Evolutionary conservation across 2,113 vertebrate genomes (phyloP).

Genomic region (Protobothrops flavoviridis): DNA sequence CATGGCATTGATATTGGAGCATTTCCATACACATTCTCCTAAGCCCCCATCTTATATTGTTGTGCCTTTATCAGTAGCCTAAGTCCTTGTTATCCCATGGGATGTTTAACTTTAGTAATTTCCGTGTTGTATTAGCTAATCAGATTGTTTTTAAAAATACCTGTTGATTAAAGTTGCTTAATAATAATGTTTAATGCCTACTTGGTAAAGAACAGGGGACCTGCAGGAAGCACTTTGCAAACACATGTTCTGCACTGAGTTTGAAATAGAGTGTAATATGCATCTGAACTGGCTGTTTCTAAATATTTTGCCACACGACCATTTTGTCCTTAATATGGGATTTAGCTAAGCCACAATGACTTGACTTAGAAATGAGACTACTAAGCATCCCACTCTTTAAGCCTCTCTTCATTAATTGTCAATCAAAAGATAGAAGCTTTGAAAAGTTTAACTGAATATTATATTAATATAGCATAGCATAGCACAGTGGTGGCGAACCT

Average conservation of each 20-base stretch:
- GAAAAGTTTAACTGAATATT: not conserved
- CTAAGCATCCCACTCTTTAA: not conserved
- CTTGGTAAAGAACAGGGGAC: not conserved
- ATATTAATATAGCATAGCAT: not conserved
- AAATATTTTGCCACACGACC: not conserved
- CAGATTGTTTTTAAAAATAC: not conserved
- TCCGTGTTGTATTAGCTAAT: not conserved
- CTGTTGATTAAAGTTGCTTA: not conserved
- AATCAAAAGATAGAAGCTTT: not conserved
- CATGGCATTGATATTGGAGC: too few species aligned
- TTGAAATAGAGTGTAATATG: not conserved
- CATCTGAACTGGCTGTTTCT: not conserved
- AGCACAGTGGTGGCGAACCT: too few species aligned
- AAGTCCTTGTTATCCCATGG: not conserved
- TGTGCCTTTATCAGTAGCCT: not conserved
- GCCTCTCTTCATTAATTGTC: not conserved
- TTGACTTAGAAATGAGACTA: not conserved
- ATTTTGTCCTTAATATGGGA: not conserved
- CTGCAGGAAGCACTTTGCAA: not conserved
- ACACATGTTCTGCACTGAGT: not conserved
- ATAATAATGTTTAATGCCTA: not conserved
- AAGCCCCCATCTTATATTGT: not conserved
- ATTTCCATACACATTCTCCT: not conserved
- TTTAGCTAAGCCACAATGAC: too few species aligned
- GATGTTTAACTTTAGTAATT: not conserved